Evolutionary conservation across 2,888 invertebrate genomes (phyloP).

Genomic region (Tinea pellionella): DNA sequence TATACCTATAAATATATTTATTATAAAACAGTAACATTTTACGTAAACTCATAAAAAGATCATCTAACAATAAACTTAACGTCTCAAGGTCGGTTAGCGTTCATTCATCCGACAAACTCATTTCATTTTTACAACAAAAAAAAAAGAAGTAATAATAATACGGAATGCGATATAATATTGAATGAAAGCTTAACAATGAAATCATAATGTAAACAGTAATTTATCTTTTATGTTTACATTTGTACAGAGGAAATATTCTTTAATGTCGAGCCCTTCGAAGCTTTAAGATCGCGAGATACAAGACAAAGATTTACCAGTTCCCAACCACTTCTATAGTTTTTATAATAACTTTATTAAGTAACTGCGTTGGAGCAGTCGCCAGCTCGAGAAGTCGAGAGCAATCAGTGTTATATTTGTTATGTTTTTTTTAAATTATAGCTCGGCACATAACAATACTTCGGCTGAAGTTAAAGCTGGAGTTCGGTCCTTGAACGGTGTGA

Average conservation of each 20-base stretch:
- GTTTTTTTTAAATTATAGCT: too few relatives aligned
- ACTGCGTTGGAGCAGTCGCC: too few relatives aligned
- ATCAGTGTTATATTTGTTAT: too few relatives aligned
- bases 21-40: background rate
- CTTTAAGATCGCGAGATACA: too few relatives aligned
- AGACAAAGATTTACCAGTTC: too few relatives aligned
- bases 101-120: constrained; percentile 7
- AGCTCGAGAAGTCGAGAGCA: too few relatives aligned
- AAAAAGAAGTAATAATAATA: too few relatives aligned
- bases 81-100: constrained; percentile 6
- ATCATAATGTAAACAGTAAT: background rate
- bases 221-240: background rate
- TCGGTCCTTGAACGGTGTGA: too few relatives aligned
- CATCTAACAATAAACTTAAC: constrained; percentile 10
- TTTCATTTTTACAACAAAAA: background rate
- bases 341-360: too few relatives aligned
- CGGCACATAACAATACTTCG: too few relatives aligned
- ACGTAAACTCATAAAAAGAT: constrained; percentile 11
- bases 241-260: background rate
- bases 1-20: background rate
- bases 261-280: background rate
- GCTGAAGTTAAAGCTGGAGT: too few relatives aligned
- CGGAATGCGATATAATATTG: background rate
- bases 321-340: too few relatives aligned
- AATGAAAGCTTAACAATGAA: background rate